phyloP scores from a whole-genome alignment of 2,888 invertebrate genomes.

The Bursaphelenchus okinawaensis region DNA sequence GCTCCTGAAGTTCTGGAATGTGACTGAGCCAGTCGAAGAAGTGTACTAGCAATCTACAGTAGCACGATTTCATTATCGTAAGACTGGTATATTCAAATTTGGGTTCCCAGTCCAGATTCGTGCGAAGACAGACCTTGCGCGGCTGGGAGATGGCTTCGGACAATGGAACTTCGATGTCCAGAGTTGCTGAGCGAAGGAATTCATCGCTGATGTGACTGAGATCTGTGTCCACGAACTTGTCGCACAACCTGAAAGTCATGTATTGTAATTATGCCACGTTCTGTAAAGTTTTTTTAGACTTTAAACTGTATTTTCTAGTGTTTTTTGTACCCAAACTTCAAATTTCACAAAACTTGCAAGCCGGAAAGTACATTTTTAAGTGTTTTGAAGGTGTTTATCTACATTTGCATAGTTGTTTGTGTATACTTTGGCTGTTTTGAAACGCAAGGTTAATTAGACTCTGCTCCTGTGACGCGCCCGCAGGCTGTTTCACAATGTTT shows the following conservation, averaged over 20 bases:
- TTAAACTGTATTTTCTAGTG: neutral
- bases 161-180: constrained; percentile 11
- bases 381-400: no score
- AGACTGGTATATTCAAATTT: constrained; percentile 13
- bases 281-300: neutral
- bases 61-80: constrained; percentile 7
- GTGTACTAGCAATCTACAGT: constrained; percentile 25
- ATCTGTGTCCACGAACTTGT: constrained; percentile 15
- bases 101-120: constrained; percentile 10
- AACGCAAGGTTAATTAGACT: no score
- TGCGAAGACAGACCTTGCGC: constrained; percentile 6
- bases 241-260: constrained; percentile 10
- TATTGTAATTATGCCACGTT: no score
- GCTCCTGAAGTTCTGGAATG: constrained; percentile 20
- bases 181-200: neutral
- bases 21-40: constrained; percentile 25
- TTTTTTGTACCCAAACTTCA: no score
- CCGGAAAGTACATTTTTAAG: no score
- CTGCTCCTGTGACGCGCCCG: no score
- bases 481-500: neutral
- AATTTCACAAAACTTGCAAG: no score
- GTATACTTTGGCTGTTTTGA: no score
- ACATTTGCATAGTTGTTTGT: no score
- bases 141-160: constrained; percentile 7
- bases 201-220: constrained; percentile 13